Conservation (phyloP, 2,888 invertebrate species). For the Mactromeris polynyma region DNA sequence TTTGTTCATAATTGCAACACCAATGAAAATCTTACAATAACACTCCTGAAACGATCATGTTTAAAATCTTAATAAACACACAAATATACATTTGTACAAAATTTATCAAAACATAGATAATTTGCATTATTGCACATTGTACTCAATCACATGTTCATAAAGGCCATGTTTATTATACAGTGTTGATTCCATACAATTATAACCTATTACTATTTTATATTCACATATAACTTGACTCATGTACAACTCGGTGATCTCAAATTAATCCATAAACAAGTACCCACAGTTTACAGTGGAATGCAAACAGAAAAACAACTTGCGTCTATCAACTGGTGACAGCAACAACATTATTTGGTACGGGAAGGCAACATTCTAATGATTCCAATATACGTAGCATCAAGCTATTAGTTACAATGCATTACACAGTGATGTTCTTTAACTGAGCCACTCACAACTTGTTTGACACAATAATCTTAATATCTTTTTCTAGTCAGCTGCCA, state of each 20-base stretch:
- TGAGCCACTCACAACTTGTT: too few species aligned
- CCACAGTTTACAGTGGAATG: neutral
- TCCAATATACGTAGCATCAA: too few species aligned
- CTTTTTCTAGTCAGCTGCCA: too few species aligned
- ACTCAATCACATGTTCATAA: slow-evolving; percentile 57
- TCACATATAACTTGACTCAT: neutral
- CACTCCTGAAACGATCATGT: neutral
- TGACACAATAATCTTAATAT: too few species aligned
- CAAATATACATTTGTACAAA: slow-evolving; percentile 35
- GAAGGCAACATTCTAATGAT: too few species aligned
- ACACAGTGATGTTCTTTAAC: too few species aligned
- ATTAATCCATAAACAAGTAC: neutral
- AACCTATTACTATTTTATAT: neutral
- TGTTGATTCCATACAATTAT: slow-evolving; percentile 27
- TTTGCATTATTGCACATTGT: slow-evolving; percentile 63
- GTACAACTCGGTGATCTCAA: neutral
- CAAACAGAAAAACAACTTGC: neutral
- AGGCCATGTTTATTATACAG: slow-evolving; percentile 52
- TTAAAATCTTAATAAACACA: slow-evolving; percentile 11
- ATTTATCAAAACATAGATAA: slow-evolving; percentile 42
- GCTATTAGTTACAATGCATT: too few species aligned
- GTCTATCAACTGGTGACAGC: too few species aligned
- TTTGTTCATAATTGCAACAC: slow-evolving; percentile 22
- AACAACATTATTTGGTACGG: too few species aligned
- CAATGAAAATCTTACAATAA: slow-evolving; percentile 4